Evolutionary conservation across 2,113 vertebrate species (phyloP), one percentile per base, ranked within the genome.

Genomic region (Collichthys lucidus): DNA sequence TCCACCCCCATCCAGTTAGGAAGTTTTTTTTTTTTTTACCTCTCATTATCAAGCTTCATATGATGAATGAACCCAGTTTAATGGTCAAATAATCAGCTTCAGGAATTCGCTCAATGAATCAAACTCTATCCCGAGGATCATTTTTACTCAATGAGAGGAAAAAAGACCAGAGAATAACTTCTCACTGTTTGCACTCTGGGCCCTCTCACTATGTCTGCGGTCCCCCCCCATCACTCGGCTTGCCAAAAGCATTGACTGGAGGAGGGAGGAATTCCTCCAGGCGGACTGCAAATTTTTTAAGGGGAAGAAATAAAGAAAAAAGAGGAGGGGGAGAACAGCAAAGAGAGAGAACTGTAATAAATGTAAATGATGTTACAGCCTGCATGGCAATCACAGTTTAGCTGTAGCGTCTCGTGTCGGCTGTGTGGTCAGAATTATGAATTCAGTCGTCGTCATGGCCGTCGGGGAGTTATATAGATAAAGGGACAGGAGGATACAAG

Each of bases 51-150:
- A 75, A 46, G 14, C 64, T 63, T 59, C 60, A 55, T 52, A 31
- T 77, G 70, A 83, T 88, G 74, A 89, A 85, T 82, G 62, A 66
- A 63, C 49, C 61, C 57, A 74, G 56, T 19, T 29, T 61, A 82
- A 87, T 68, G 74, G 86, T 90, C 72, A 82, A 82, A 86, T 82
- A 85, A 92, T 90, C 79, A 86, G 80, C 79, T 88, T 76, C 40
- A 65, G 64, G 61, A 79, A 82, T 86, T 52, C 35, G 44, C 65
- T 82, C 67, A 71, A 77, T 80, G 15, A 81, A 80, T 89, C 82
- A 80, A 74, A 81, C 55, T 56, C 19, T 47, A 49, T 69, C 47
- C 72, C 47, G 49, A 47, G 80, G 73, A 73, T 78, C n/a, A 80
- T 79, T 88, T 66, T 66, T 40, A 44, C 61, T 71, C 57, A 67